Conservation (phyloP, 1,140 invertebrate species). For the Neotoxoptera formosana region DNA sequence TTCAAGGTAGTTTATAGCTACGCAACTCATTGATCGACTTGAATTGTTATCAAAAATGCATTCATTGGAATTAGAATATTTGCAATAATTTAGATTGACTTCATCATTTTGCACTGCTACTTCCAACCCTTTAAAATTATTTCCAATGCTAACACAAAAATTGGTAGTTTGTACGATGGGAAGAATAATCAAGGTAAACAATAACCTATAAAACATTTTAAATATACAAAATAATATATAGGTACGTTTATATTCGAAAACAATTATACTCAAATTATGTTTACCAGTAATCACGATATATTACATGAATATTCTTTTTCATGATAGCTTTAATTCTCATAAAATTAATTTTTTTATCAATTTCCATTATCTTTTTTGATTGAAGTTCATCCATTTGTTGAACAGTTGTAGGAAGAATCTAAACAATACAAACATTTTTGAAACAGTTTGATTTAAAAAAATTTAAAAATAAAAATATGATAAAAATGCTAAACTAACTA, state of each 20-base stretch:
- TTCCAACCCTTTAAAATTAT: background rate
- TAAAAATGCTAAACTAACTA: no score
- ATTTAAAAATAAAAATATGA: background rate
- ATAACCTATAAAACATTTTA: background rate
- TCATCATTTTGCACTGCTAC: slow-evolving; percentile 29
- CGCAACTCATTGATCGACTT: slow-evolving; percentile 10
- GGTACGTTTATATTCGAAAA: background rate
- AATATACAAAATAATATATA: background rate
- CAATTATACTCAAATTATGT: background rate
- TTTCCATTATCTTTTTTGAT: background rate
- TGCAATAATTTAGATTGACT: background rate
- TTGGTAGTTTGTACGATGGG: background rate
- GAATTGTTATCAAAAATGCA: background rate
- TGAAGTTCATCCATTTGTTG: background rate
- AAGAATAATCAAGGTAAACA: slow-evolving; percentile 5
- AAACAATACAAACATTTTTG: background rate
- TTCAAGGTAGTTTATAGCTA: background rate
- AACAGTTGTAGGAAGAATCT: background rate
- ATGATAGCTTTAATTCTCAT: background rate
- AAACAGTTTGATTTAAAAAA: background rate
- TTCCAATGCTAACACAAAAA: background rate
- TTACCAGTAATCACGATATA: slow-evolving; percentile 15
- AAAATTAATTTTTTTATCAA: background rate
- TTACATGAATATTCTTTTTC: background rate
- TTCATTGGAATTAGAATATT: background rate